Evolutionary conservation across 2,113 vertebrate genomes (phyloP), one percentile per base, ranked within the genome.

Genomic region (Silurus asotus): DNA sequence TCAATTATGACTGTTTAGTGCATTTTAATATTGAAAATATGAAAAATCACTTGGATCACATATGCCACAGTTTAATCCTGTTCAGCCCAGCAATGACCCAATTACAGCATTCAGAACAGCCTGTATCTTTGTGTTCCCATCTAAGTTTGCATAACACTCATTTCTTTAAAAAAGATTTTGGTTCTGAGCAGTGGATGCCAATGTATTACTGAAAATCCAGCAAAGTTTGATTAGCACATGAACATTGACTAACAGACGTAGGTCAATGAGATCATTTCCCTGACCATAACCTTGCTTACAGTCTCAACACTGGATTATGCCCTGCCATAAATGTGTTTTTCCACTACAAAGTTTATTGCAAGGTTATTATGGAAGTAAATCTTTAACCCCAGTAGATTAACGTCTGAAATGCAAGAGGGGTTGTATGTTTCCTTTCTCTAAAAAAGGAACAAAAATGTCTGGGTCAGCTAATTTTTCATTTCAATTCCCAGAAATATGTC

Each of bases 291-390:
- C 62, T 61, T 79, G 78, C 69, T 45, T 61, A 82, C 70, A 82
- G 82, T 88, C 72, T 83, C 64, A 88, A 86, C 78, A 53, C 65
- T 90, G 86, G 86, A 89, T 69, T 87, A 88, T 88, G 89, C 62
- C 86, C 89, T 83, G 75, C 64, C 82, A 89, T 91, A 90, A 91
- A 91, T 49, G 64, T 67, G 78, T 49, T 85, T 90, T 90, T 90
- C 88, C 84, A 88, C 86, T 82, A 89, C 85, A 86, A 56, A 74
- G 87, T 84, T 56, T 88, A 88, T 88, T 62, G 59, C 82, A 67
- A 61, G 45, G 62, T 82, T 75, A 59, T 81, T 87, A 48, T 23
- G 48, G 55, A 62, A 67, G 87, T 92, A 85, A 90, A 92, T 89
- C 77, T 86, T 89, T 89, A 92, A 91, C 87, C 58, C 23, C 28